Percentiles rank a stretch among this genome's conserved stretches.
Conservation (phyloP, 1,140 invertebrate species). For the Proctacanthus coquilletti region DNA sequence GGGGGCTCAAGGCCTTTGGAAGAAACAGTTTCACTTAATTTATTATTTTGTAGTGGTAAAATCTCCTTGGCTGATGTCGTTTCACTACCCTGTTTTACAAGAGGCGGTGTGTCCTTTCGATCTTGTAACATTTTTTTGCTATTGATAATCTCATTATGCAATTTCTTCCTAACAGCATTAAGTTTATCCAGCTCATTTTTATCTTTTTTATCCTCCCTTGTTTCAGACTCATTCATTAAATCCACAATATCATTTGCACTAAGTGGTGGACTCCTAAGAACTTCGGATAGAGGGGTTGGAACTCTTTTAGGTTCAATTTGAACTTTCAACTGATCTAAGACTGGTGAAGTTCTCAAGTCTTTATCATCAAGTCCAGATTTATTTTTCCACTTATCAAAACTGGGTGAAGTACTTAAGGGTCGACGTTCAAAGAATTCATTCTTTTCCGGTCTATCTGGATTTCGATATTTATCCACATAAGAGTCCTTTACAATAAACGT, state of each 20-base stretch:
- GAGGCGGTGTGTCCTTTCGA: background rate
- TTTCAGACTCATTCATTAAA: conserved; percentile 6
- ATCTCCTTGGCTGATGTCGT: background rate
- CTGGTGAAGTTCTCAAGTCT: background rate
- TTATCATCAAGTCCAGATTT: conserved; percentile 4
- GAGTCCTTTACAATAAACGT: too few species aligned
- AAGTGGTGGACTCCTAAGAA: conserved; percentile 10
- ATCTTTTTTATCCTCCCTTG: too few species aligned
- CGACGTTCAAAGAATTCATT: conserved; percentile 3
- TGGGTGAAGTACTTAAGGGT: background rate
- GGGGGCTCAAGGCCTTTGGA: too few species aligned
- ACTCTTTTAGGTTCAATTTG: background rate
- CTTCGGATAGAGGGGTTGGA: conserved; percentile 6
- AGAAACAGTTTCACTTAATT: background rate
- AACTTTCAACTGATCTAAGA: background rate
- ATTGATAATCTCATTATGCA: background rate
- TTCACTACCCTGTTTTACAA: background rate
- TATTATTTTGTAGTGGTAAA: background rate
- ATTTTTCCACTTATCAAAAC: background rate
- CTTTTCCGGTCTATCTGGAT: background rate
- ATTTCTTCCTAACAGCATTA: too few species aligned
- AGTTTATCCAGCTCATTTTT: too few species aligned
- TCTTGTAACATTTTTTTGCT: too few species aligned
- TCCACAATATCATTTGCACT: conserved; percentile 8
- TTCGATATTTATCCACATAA: too few species aligned